phyloP scores from a whole-genome alignment of 1,140 invertebrate genomes.

The Luehdorfia chinensis region DNA sequence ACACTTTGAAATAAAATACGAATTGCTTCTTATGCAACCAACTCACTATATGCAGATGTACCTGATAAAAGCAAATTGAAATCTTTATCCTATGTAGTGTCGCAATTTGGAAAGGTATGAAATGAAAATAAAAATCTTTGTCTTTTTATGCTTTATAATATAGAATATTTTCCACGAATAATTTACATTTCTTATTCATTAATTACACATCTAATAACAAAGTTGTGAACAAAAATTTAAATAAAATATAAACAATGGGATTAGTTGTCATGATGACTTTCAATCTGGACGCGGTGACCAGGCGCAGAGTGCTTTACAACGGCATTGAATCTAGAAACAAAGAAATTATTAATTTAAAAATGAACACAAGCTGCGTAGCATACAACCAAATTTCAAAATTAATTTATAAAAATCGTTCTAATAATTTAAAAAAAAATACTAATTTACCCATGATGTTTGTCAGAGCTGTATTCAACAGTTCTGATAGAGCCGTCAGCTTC shows the following conservation, averaged over 20 bases:
- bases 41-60: too few relatives aligned
- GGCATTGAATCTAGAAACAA: conserved; percentile 65
- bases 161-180: conserved; percentile 17
- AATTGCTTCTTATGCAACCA: too few relatives aligned
- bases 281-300: conserved; percentile 53
- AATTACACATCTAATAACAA: conserved; percentile 33
- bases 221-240: conserved; percentile 3
- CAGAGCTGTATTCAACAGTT: conserved; percentile 78
- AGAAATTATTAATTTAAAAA: conserved; percentile 11
- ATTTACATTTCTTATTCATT: conserved; percentile 26
- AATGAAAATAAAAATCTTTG: too few relatives aligned
- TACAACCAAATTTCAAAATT: too few relatives aligned
- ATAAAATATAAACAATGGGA: conserved; percentile 12
- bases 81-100: too few relatives aligned
- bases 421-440: conserved; percentile 4
- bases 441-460: conserved; percentile 67
- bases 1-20: too few relatives aligned
- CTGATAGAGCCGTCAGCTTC: conserved; percentile 78
- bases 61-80: too few relatives aligned
- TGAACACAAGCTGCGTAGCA: too few relatives aligned
- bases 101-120: too few relatives aligned
- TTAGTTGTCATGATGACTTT: conserved; percentile 63
- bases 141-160: conserved; percentile 20
- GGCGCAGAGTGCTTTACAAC: conserved; percentile 63
- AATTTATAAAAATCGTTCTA: too few relatives aligned